A percentile compares a stretch with the other conserved stretches of the same genome.
phyloP scores from a whole-genome alignment of 1,140 invertebrate genomes.

The Pseudomyrmex sp. region DNA sequence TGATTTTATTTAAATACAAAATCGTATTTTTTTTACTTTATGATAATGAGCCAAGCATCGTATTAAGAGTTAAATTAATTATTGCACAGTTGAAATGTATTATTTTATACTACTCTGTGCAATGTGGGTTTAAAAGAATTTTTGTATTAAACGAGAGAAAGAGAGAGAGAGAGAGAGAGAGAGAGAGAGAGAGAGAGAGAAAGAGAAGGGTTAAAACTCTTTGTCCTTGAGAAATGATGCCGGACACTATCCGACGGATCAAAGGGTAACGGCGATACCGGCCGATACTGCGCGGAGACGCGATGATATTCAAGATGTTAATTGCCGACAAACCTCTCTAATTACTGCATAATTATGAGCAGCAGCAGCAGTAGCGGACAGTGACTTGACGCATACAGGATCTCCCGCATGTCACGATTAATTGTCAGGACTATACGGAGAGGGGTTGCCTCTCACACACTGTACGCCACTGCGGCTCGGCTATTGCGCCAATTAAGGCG shows the following conservation, averaged over 20 bases:
- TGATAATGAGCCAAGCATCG: neutral
- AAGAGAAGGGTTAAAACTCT: neutral
- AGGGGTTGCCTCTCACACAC: constrained; percentile 38
- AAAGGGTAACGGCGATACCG: constrained; percentile 25
- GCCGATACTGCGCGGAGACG: constrained; percentile 56
- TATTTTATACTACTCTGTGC: neutral
- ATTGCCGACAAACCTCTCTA: constrained; percentile 83
- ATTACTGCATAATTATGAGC: constrained; percentile 82
- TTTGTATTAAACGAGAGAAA: neutral
- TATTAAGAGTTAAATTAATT: neutral
- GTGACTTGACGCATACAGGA: constrained; percentile 68
- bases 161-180: too few relatives aligned
- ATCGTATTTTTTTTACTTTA: neutral
- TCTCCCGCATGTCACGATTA: constrained; percentile 74
- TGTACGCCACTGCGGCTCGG: constrained; percentile 16
- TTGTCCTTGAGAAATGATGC: constrained; percentile 16
- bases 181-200: too few relatives aligned
- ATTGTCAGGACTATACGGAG: constrained; percentile 69
- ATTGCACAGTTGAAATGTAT: neutral
- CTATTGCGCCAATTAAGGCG: constrained; percentile 82
- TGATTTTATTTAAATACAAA: neutral
- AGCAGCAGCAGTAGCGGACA: constrained; percentile 37
- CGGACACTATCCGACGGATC: constrained; percentile 31
- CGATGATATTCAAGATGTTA: constrained; percentile 78
- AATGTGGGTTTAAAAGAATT: neutral